Evolutionary conservation across 35 echinoderm and acorn worm genomes (phyloP).

Genomic region (Amphiura filiformis): DNA sequence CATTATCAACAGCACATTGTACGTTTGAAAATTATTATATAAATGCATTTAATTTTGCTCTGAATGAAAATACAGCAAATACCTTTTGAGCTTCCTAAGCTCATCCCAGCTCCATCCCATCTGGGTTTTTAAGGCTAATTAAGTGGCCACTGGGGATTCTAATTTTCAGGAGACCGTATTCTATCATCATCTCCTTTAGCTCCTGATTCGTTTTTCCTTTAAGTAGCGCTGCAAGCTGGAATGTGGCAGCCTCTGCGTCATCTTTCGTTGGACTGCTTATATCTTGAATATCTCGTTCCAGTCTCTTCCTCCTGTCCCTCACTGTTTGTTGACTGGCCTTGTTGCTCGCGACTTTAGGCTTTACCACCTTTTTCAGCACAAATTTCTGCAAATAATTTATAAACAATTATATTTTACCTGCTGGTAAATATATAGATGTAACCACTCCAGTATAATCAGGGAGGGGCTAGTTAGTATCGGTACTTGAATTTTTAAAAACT

Average conservation of each 20-base stretch:
- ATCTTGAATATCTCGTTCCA: not conserved
- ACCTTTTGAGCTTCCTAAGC: not conserved
- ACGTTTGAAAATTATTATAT: too few species aligned
- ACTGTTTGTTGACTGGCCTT: not conserved
- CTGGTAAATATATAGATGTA: too few species aligned
- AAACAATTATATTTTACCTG: too few species aligned
- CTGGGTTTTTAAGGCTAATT: not conserved
- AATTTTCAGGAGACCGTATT: not conserved
- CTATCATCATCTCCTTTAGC: not conserved
- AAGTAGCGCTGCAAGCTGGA: not conserved
- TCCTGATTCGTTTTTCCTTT: not conserved
- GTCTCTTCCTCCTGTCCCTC: not conserved
- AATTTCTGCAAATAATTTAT: constrained; percentile 2
- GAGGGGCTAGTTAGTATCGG: too few species aligned
- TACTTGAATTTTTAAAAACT: too few species aligned
- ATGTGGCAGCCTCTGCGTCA: not conserved
- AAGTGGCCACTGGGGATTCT: not conserved
- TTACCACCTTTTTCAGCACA: not conserved
- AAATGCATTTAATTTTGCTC: too few species aligned
- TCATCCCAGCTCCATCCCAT: not conserved
- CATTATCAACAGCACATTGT: too few species aligned
- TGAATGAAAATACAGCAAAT: too few species aligned
- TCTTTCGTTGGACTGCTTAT: too few species aligned
- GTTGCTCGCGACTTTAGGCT: not conserved
- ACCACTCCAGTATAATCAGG: too few species aligned